phyloP scores from a whole-genome alignment of 2,888 invertebrate species.

The Xanthia icteritia region DNA sequence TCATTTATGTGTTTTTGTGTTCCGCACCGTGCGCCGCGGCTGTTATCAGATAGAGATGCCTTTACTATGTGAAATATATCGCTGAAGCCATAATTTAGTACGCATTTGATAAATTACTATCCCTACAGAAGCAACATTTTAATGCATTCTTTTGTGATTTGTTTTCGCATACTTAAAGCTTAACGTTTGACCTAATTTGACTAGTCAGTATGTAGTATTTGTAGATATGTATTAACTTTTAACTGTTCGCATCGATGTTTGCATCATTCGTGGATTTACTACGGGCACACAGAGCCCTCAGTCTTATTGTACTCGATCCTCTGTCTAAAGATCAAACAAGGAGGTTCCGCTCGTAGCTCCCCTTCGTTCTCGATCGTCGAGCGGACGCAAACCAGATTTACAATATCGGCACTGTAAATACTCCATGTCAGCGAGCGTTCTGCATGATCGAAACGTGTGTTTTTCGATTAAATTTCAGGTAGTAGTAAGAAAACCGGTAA shows the following conservation, averaged over 20 bases:
- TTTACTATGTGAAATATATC: conserved; percentile 81
- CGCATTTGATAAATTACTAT: conserved; percentile 82
- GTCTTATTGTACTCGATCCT: conserved; percentile 39
- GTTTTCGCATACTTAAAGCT: conserved; percentile 86
- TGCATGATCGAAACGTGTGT: conserved; percentile 91
- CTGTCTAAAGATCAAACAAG: conserved; percentile 37
- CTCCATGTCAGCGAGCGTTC: conserved; percentile 86
- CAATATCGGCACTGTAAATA: conserved; percentile 84
- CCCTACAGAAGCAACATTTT: conserved; percentile 88
- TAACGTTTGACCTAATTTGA: conserved; percentile 83
- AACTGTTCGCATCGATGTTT: conserved; percentile 81
- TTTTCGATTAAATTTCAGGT: conserved; percentile 89
- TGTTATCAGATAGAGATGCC: conserved; percentile 85
- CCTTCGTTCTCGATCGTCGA: conserved; percentile 51
- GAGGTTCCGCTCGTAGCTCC: conserved; percentile 54
- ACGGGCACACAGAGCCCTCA: conserved; percentile 34
- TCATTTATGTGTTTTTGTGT: conserved; percentile 89
- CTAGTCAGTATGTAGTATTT: conserved; percentile 77
- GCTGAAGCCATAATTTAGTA: conserved; percentile 84
- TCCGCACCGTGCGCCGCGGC: conserved; percentile 88
- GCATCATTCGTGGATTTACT: conserved; percentile 64
- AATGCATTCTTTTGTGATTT: conserved; percentile 87
- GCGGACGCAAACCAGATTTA: conserved; percentile 54
- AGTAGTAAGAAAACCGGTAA: conserved; percentile 85
- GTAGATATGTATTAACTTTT: conserved; percentile 84